Evolutionary conservation across 2,113 vertebrate species (phyloP).

Genomic region (Phaetusa simplex): DNA sequence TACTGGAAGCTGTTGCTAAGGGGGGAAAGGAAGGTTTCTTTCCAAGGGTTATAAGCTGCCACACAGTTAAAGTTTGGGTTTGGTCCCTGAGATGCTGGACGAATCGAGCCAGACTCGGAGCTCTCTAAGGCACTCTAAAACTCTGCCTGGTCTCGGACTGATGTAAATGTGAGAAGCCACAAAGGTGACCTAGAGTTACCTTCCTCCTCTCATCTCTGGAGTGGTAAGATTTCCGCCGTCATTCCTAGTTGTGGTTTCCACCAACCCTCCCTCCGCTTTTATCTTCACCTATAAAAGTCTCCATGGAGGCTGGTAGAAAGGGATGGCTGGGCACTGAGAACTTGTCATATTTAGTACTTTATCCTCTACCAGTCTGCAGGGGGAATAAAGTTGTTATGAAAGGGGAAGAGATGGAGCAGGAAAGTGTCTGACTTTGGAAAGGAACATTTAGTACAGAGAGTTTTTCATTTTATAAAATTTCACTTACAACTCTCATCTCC

Average conservation of each 20-base stretch:
- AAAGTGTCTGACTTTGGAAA: conserved; percentile 50
- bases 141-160: fast-evolving
- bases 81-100: neutral
- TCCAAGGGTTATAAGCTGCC: neutral
- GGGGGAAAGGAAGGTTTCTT: neutral
- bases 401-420: neutral
- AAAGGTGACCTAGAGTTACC: conserved; percentile 9
- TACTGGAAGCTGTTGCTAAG: neutral
- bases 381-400: neutral
- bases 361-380: neutral
- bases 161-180: neutral
- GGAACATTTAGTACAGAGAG: neutral
- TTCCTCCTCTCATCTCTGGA: neutral
- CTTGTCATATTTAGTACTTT: neutral
- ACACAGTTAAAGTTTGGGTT: neutral
- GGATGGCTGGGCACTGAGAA: neutral
- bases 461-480: conserved; percentile 8
- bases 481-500: neutral
- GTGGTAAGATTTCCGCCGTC: neutral
- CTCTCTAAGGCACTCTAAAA: neutral
- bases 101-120: neutral
- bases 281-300: neutral
- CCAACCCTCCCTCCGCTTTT: neutral
- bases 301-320: neutral
- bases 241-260: conserved; percentile 21